Conservation (phyloP, 2,888 invertebrate species). For the Ariolimax columbianus region DNA sequence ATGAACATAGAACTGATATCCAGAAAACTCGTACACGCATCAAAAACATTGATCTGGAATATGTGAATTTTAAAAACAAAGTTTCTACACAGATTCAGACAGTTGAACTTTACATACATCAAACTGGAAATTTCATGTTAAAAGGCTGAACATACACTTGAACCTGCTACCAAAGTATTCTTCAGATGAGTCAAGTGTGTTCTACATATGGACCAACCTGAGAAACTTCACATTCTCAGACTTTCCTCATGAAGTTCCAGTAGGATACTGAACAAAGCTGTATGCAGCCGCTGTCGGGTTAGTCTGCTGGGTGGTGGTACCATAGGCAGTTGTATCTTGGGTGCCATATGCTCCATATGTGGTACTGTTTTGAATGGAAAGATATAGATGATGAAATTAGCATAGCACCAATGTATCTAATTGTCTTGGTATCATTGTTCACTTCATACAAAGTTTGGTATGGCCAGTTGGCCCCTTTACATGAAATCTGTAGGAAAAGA, state of each 20-base stretch:
- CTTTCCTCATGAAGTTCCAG: constrained; percentile 24
- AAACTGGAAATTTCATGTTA: constrained; percentile 12
- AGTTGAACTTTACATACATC: not conserved
- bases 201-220: constrained; percentile 18
- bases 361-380: not conserved
- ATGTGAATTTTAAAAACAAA: not conserved
- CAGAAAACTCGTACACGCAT: not conserved
- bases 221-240: constrained; percentile 2
- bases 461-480: too few species aligned
- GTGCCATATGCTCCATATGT: constrained; percentile 32
- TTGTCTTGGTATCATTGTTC: too few species aligned
- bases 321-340: constrained; percentile 39
- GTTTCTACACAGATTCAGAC: not conserved
- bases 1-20: not conserved
- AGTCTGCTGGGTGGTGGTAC: constrained; percentile 14
- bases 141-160: not conserved
- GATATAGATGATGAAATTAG: too few species aligned
- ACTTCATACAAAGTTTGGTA: too few species aligned
- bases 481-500: too few species aligned
- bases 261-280: constrained; percentile 44
- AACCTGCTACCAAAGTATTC: not conserved
- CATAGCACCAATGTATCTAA: too few species aligned
- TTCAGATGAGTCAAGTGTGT: constrained; percentile 2
- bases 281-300: constrained; percentile 29
- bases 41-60: not conserved